Evolutionary conservation across 2,888 invertebrate species (phyloP).

Genomic region (Omphaloscelis lunosa): DNA sequence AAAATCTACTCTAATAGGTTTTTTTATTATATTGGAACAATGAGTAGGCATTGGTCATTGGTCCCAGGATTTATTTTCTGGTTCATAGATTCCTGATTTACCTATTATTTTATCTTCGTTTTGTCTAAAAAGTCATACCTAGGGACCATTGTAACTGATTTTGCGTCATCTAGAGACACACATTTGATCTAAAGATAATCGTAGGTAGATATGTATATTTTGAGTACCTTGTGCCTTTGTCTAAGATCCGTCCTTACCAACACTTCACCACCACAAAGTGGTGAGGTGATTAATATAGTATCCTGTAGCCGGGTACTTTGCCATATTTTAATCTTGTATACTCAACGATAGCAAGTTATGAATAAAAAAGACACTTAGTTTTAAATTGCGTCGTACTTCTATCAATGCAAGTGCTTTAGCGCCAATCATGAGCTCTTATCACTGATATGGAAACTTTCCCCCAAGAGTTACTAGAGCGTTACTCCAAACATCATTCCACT

Average conservation of each 20-base stretch:
- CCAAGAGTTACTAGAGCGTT: conserved; percentile 62
- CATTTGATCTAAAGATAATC: background rate
- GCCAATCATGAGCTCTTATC: conserved; percentile 51
- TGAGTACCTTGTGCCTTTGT: background rate
- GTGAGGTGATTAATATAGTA: background rate
- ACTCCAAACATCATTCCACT: conserved; percentile 50
- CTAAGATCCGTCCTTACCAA: background rate
- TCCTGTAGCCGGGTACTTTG: conserved; percentile 11
- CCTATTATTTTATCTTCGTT: too few relatives aligned
- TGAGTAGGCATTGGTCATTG: too few relatives aligned
- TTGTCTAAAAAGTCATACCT: too few relatives aligned
- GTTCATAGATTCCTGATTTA: too few relatives aligned
- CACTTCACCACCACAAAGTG: background rate
- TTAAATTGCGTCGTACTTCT: conserved; percentile 39
- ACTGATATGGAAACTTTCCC: conserved; percentile 55
- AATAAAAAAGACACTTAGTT: conserved; percentile 35
- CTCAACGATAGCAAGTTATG: conserved; percentile 11
- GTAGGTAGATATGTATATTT: background rate
- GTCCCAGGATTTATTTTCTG: too few relatives aligned
- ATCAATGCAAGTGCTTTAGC: conserved; percentile 31
- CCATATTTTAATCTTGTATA: conserved; percentile 4
- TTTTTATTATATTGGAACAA: too few relatives aligned
- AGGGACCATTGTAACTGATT: too few relatives aligned
- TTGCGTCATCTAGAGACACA: too few relatives aligned
- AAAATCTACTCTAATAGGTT: too few relatives aligned